phyloP scores from a whole-genome alignment of 2,797 vertebrate genomes.

The Myotis vivesi region DNA sequence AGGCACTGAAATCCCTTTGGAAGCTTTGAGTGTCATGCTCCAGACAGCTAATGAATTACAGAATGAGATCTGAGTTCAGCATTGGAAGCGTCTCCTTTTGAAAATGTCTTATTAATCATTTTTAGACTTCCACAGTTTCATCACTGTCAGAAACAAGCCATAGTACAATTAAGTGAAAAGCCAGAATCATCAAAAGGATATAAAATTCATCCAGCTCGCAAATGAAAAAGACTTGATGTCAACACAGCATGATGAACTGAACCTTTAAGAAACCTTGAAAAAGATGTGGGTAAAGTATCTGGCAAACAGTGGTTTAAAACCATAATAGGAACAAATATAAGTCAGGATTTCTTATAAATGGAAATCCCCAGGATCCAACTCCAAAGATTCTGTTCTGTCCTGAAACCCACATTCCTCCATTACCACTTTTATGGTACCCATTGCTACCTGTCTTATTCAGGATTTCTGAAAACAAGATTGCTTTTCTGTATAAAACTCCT shows the following conservation, averaged over 20 bases:
- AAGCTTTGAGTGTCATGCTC: background rate
- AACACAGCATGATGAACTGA: background rate
- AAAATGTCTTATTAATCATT: slow-evolving; percentile 56
- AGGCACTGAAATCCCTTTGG: background rate
- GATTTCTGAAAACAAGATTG: background rate
- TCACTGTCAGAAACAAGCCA: slow-evolving; percentile 37
- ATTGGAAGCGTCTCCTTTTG: slow-evolving; percentile 3
- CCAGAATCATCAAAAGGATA: background rate
- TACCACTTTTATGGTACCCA: background rate
- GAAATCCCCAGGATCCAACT: background rate
- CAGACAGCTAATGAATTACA: slow-evolving; percentile 48
- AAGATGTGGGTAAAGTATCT: background rate
- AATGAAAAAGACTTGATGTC: background rate
- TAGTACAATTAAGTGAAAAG: slow-evolving; percentile 38
- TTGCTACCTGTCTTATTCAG: background rate
- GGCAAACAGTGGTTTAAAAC: background rate
- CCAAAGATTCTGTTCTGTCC: background rate
- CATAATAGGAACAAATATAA: background rate
- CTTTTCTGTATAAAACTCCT: background rate
- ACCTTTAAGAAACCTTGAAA: background rate
- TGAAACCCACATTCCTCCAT: background rate
- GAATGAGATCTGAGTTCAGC: background rate
- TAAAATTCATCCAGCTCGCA: background rate
- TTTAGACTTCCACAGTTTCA: slow-evolving; percentile 12
- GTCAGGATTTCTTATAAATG: background rate